Conservation (phyloP, 2,113 vertebrate genomes). For the Dromas ardeola region DNA sequence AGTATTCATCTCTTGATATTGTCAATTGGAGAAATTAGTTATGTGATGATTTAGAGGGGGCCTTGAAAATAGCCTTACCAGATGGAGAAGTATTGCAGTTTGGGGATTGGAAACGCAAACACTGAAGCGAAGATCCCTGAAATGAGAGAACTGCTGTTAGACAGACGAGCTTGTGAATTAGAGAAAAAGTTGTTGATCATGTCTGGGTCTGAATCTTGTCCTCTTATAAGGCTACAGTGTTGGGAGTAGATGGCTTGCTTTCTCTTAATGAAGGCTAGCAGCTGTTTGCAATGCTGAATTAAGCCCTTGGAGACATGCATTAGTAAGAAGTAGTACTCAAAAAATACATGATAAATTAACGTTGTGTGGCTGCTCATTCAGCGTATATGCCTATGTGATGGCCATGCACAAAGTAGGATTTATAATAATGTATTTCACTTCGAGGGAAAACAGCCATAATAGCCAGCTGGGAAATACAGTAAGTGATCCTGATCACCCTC, state of each 20-base stretch:
- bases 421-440: background rate
- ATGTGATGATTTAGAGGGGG: background rate
- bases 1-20: background rate
- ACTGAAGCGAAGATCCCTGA: background rate
- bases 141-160: background rate
- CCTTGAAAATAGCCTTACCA: background rate
- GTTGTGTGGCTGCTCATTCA: background rate
- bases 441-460: background rate
- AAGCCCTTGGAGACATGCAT: constrained; percentile 3
- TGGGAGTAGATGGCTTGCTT: background rate
- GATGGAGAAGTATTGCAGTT: background rate
- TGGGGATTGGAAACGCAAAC: background rate
- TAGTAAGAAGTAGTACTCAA: background rate
- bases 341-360: background rate
- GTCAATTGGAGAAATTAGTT: background rate
- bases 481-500: background rate
- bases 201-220: background rate
- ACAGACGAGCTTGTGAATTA: background rate
- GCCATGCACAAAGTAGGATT: background rate
- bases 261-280: constrained; percentile 31
- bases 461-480: background rate
- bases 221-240: background rate
- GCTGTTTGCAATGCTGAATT: constrained; percentile 9
- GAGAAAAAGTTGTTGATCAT: background rate
- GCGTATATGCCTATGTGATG: background rate